These are phyloP conservation scores for Vidua chalybeata DNA, from an alignment of 2,113 vertebrate genomes.

Conservation along the genomic window DNA sequence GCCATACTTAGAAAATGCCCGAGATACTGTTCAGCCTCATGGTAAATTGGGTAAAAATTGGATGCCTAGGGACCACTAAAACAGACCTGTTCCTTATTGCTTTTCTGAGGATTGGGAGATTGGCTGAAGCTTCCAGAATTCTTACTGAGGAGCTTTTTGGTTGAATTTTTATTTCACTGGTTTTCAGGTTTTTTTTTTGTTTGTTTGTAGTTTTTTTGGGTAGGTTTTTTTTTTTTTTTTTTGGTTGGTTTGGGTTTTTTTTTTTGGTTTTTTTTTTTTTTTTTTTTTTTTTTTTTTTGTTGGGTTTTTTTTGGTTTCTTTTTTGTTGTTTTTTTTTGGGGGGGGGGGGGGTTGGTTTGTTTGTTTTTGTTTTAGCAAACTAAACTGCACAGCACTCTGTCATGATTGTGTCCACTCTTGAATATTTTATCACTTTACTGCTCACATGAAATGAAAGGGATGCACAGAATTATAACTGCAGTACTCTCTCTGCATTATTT, in stretches of 20 bases:
- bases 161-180: neutral
- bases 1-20: neutral
- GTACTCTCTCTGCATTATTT: slow-evolving; percentile 50
- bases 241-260: neutral
- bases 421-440: slow-evolving; percentile 29
- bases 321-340: too few species aligned
- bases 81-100: neutral
- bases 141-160: neutral
- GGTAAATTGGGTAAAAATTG: neutral
- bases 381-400: neutral
- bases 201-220: neutral
- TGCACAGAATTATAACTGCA: slow-evolving; percentile 26
- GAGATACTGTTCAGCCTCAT: neutral
- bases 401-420: slow-evolving; percentile 1
- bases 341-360: too few species aligned
- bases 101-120: neutral
- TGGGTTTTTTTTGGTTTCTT: too few species aligned
- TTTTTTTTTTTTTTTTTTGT: neutral
- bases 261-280: too few species aligned
- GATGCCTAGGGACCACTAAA: neutral
- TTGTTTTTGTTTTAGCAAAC: neutral
- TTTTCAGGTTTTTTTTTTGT: neutral
- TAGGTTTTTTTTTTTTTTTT: too few species aligned
- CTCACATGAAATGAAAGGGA: neutral
- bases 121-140: neutral